Conservation (phyloP, 2,797 vertebrate species). For the Gallirallus australis region DNA sequence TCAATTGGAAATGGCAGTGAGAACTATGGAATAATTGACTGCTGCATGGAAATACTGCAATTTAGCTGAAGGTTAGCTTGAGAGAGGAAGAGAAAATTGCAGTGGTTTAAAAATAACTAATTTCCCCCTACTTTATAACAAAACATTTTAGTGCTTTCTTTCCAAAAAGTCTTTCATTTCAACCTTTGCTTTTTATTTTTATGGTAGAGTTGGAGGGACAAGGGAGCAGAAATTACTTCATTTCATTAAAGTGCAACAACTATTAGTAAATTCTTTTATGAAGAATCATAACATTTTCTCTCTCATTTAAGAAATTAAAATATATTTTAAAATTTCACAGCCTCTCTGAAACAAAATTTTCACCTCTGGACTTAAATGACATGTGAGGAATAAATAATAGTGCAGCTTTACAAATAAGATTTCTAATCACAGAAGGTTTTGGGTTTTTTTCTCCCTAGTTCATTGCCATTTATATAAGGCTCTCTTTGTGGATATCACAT, state of each 20-base stretch:
- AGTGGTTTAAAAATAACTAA: not conserved
- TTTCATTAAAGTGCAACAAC: not conserved
- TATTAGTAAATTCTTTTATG: not conserved
- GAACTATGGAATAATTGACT: not conserved
- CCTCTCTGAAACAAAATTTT: not conserved
- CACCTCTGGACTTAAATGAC: not conserved
- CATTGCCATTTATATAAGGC: not conserved
- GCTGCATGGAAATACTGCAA: not conserved
- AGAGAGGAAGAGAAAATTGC: not conserved
- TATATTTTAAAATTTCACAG: not conserved
- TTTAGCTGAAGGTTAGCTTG: not conserved
- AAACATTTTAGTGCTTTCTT: not conserved
- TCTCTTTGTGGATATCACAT: not conserved
- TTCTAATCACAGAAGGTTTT: not conserved
- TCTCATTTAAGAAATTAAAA: not conserved
- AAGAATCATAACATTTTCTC: not conserved
- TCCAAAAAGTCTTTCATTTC: not conserved
- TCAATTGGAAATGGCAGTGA: not conserved
- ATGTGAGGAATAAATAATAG: not conserved
- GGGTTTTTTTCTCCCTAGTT: not conserved
- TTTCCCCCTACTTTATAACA: not conserved
- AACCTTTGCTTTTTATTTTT: not conserved
- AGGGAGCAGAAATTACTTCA: not conserved
- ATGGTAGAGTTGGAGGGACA: not conserved
- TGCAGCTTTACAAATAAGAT: not conserved